phyloP scores from a whole-genome alignment of 2,888 invertebrate genomes.

The Petrolisthes manimaculis region DNA sequence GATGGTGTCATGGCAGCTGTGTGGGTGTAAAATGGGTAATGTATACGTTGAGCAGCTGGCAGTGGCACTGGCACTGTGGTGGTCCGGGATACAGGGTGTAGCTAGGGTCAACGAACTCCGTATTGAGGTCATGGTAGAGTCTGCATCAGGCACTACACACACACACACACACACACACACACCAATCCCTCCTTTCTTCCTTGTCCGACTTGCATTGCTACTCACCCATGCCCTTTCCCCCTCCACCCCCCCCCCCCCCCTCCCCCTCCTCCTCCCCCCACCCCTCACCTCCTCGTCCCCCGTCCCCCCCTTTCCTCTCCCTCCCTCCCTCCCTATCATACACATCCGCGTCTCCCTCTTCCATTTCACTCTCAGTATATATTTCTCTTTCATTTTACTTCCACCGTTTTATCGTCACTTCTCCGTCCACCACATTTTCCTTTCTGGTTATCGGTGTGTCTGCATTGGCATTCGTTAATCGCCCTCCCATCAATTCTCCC shows the following conservation, averaged over 20 bases:
- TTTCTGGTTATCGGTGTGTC: background rate
- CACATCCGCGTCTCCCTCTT: no score
- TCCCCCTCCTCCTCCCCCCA: background rate
- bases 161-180: background rate
- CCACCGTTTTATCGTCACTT: background rate
- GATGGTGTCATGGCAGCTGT: no score
- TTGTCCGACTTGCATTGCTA: background rate
- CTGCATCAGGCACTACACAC: slow-evolving; percentile 11
- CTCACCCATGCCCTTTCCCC: background rate
- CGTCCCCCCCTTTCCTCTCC: background rate
- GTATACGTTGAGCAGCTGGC: no score
- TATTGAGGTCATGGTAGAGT: slow-evolving; percentile 31
- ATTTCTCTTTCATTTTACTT: background rate
- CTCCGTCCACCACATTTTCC: background rate
- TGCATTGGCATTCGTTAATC: background rate
- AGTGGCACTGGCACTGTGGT: no score
- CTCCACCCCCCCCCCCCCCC: background rate
- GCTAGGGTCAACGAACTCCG: slow-evolving; percentile 24
- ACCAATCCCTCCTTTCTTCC: background rate
- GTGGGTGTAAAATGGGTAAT: no score
- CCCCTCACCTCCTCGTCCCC: background rate
- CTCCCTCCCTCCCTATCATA: background rate
- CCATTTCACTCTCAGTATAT: background rate
- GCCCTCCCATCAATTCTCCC: background rate
- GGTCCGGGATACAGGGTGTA: no score